Evolutionary conservation across 2,888 invertebrate species (phyloP), one percentile per base, ranked within the genome.

Genomic region (Drosophila acutilabella): DNA sequence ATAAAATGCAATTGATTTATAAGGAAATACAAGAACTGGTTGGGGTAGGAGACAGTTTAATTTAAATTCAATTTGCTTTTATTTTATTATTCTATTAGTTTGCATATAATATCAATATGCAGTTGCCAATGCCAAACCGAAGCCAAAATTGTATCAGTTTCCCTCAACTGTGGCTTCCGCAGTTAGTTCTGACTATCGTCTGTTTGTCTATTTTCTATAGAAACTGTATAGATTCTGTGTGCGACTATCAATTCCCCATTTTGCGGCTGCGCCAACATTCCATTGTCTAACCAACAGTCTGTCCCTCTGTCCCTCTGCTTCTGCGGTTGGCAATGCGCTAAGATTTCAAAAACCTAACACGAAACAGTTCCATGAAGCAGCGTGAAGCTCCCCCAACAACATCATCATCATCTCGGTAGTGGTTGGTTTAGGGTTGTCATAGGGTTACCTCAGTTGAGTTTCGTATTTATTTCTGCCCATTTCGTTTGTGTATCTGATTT

Each of bases 201-300:
- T 23, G 20, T 13, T 20, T 20, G 6, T 5, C 20, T 36, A 13
- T 3, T 42, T 60, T 45, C 40, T 36, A 26, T 18, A 23, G 18
- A 45, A 47, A 56, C 52, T 42, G 13, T 40, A 6, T 44, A 18
- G 16, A 42, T 33, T 44, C 54, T 67, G 18, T 61, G 62, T 50
- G 36, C 40, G 42, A 44, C 42, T 38, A 51, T 48, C 51, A 57
- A 48, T 20, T 44, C 53, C 52, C 53, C 11, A 57, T 41, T 30
- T 36, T 75, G 72, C 53, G 68, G 65, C 69, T 71, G 80, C 71
- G 77, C 74, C 64, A 79, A 80, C 87, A 86, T 84, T 84, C 87
- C 74, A 67, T 53, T 80, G 26, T 58, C 40, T 58, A 48, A 48
- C 58, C 40, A 40, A 58, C 48, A 48, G 11, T 16, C 26, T 40